A percentile compares a stretch with the other conserved stretches of the same genome.
Conservation (phyloP, 2,888 invertebrate species). For the Melinaea menophilus region DNA sequence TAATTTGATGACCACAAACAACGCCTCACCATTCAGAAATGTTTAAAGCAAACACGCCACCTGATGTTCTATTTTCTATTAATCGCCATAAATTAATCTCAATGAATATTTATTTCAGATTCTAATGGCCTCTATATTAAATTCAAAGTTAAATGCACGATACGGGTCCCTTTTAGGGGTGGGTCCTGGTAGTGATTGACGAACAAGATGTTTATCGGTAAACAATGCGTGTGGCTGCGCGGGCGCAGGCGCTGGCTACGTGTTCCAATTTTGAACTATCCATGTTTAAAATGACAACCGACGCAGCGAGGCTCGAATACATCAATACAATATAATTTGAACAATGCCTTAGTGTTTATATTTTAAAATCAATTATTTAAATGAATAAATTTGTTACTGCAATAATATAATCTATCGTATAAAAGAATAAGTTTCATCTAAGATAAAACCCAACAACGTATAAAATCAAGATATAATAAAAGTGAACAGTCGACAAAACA, state of each 20-base stretch:
- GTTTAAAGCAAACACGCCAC: constrained; percentile 45
- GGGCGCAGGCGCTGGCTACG: constrained; percentile 35
- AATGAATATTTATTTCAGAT: constrained; percentile 10
- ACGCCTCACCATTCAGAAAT: constrained; percentile 47
- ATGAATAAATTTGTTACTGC: no score
- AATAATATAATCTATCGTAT: no score
- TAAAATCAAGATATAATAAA: no score
- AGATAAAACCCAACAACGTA: no score
- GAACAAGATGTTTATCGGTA: constrained; percentile 64
- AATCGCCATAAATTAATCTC: constrained; percentile 42
- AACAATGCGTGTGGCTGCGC: constrained; percentile 69
- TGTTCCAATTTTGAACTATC: constrained; percentile 50
- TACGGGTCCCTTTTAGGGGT: constrained; percentile 25
- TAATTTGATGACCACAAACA: constrained; percentile 33
- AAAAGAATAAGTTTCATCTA: no score
- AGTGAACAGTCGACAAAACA: no score
- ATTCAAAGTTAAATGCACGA: constrained; percentile 20
- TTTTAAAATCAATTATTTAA: no score
- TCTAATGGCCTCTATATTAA: constrained; percentile 4
- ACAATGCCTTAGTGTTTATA: background rate
- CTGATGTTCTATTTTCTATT: constrained; percentile 48
- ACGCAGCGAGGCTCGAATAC: constrained; percentile 35
- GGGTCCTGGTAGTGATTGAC: constrained; percentile 53
- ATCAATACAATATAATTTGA: constrained; percentile 11
- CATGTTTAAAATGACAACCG: constrained; percentile 41